Base-by-base conservation (phyloP, 2,113 vertebrate species). In the Pseudorectes ferrugineus region DNA sequence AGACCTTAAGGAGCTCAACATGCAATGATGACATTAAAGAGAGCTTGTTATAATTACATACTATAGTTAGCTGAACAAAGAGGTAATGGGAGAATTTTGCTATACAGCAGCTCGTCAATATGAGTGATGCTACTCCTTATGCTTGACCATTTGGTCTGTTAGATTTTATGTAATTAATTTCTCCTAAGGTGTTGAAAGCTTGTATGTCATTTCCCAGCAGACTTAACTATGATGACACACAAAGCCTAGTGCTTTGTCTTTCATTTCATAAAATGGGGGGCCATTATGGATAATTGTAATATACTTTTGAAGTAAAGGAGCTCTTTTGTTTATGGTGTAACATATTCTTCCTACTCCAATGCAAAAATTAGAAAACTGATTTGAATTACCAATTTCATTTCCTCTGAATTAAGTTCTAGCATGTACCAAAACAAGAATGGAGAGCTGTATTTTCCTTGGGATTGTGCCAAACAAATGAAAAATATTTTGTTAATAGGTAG, bases 71-170 rank as follows among this genome's bases (percentile, higher is more conserved):
- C 62, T 45, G 85, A 88, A 85, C 59, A 84, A 92, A 93, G 75
- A 79, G n/a, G 24, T 65, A 84, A 88, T 57, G 52, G 76, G 38
- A 68, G 63, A 84, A 82, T 91, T 92, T 87, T 65, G 40, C 86
- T 79, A 21, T 73, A 51, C 51, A 87, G 83, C 75, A 92, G 28
- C 76, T 87, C n/a, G 1, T 87, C 88, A 68, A 25, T 84, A 90
- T 20, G 22, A 46, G 58, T 67, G 78, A 72, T 94, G 38, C 59
- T 93, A 6, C 70, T 93, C 75, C 88, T 93, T 93, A 76, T 92
- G 73, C 82, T 84, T 97, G 96, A 96, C 90, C 94, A 94, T 97
- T 97, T 97, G 91, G 88, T 96, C 90, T 97, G 29, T 48, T 94
- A 87, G n/a, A 76, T 93, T 59, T 75, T 91, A 72, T 85, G 83